These are phyloP conservation scores for Colistium nudipinnis DNA, from an alignment of 2,113 vertebrate genomes.

Conservation along the genomic window DNA sequence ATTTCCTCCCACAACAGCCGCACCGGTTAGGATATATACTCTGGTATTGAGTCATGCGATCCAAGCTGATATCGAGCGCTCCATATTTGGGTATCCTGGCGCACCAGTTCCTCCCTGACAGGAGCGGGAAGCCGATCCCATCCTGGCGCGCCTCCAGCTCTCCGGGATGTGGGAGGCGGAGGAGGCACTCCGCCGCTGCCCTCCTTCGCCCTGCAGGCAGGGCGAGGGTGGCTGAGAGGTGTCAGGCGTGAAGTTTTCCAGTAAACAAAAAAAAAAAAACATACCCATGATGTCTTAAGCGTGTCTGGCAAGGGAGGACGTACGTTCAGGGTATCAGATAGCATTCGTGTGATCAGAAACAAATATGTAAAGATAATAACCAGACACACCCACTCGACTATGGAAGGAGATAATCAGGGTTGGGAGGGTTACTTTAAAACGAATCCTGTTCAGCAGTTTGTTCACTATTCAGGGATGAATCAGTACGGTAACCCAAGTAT, in stretches of 20 bases:
- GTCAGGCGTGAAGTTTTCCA: slow-evolving; percentile 49
- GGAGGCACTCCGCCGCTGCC: slow-evolving; percentile 31
- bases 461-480: too few species aligned
- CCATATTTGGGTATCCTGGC: slow-evolving; percentile 80
- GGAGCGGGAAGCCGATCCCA: slow-evolving; percentile 81
- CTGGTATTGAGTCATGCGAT: slow-evolving; percentile 57
- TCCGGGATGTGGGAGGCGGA: slow-evolving; percentile 54
- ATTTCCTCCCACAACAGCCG: background rate
- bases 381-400: background rate
- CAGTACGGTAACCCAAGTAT: too few species aligned
- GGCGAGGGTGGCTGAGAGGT: slow-evolving; percentile 35
- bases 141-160: slow-evolving; percentile 73
- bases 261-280: too few species aligned
- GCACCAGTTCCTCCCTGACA: slow-evolving; percentile 70
- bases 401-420: background rate
- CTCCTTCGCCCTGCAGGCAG: slow-evolving; percentile 53
- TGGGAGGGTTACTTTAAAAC: background rate
- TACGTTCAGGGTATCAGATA: slow-evolving; percentile 3
- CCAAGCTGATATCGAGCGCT: slow-evolving; percentile 44
- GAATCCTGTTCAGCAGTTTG: too few species aligned
- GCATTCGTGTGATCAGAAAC: background rate
- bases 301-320: slow-evolving; percentile 23
- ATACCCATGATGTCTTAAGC: slow-evolving; percentile 17
- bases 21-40: slow-evolving; percentile 35
- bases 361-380: background rate